These are phyloP conservation scores for Heteromurus nitidus DNA, from an alignment of 2,888 invertebrate genomes.

Conservation along the genomic window DNA sequence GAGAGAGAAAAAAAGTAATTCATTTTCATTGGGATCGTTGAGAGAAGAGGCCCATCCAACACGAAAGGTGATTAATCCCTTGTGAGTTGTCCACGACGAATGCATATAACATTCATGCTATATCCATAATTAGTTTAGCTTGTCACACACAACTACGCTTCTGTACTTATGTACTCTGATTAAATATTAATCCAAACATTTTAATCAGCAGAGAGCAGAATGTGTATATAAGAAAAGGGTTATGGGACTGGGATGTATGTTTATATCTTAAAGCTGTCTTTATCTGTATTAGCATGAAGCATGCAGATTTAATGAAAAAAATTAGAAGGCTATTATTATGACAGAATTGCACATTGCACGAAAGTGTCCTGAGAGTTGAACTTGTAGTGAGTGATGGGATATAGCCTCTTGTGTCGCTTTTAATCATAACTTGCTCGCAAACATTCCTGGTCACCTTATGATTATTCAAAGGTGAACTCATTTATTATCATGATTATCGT, in stretches of 20 bases:
- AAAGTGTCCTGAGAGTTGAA: neutral
- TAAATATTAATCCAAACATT: neutral
- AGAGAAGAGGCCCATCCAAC: conserved; percentile 14
- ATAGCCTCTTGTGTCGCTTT: neutral
- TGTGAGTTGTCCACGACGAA: too few relatives aligned
- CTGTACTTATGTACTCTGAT: neutral
- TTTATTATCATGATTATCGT: conserved; percentile 3
- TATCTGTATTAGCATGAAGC: neutral
- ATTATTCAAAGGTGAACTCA: conserved; percentile 9
- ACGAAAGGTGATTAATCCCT: conserved; percentile 37
- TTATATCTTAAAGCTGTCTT: too few relatives aligned
- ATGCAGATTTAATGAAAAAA: neutral
- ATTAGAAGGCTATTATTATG: conserved; percentile 1
- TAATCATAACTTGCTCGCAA: neutral
- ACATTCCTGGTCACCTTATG: conserved; percentile 7
- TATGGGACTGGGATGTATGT: too few relatives aligned
- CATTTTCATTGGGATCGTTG: neutral
- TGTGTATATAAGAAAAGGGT: too few relatives aligned
- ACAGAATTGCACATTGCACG: neutral
- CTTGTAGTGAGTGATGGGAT: neutral
- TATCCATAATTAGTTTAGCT: conserved; percentile 6
- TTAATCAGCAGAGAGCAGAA: neutral
- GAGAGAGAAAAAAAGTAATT: neutral
- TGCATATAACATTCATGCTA: too few relatives aligned
- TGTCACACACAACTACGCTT: neutral